A percentile compares a stretch with the other conserved stretches of the same genome.
Evolutionary conservation across 2,113 vertebrate species (phyloP).

Genomic region (Phycodurus eques): DNA sequence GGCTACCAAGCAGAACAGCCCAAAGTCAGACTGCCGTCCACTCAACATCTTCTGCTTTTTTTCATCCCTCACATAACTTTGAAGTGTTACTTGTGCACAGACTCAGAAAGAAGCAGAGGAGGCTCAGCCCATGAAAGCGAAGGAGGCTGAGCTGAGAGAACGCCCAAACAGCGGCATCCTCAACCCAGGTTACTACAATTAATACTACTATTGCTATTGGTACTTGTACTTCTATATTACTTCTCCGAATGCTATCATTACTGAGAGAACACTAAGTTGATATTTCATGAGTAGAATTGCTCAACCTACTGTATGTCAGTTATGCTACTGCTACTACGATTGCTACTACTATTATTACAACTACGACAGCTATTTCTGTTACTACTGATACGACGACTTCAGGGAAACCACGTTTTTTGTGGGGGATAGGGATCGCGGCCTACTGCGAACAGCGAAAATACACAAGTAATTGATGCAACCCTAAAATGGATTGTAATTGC

Average conservation of each 20-base stretch:
- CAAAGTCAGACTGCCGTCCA: constrained; percentile 54
- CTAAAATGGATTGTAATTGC: too few relatives aligned
- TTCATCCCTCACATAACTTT: background rate
- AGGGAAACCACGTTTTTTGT: too few relatives aligned
- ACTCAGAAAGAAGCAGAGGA: constrained; percentile 40
- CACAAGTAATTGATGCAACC: too few relatives aligned
- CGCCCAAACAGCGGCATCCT: constrained; percentile 34
- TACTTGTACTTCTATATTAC: too few relatives aligned
- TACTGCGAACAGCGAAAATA: background rate
- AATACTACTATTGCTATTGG: background rate
- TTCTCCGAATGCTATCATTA: too few relatives aligned
- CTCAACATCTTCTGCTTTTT: background rate
- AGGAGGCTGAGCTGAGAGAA: constrained; percentile 9
- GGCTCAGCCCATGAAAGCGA: background rate
- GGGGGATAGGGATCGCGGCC: background rate
- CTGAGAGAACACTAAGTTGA: background rate
- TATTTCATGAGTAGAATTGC: background rate
- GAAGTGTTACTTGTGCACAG: background rate
- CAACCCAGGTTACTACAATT: constrained; percentile 63
- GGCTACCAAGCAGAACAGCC: constrained; percentile 71
- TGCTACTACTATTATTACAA: too few relatives aligned
- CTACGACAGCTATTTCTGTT: too few relatives aligned
- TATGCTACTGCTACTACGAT: too few relatives aligned
- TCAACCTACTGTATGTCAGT: too few relatives aligned
- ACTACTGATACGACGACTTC: too few relatives aligned